Conservation (phyloP, 2,888 invertebrate species). For the Reticulitermes lucifugus region DNA sequence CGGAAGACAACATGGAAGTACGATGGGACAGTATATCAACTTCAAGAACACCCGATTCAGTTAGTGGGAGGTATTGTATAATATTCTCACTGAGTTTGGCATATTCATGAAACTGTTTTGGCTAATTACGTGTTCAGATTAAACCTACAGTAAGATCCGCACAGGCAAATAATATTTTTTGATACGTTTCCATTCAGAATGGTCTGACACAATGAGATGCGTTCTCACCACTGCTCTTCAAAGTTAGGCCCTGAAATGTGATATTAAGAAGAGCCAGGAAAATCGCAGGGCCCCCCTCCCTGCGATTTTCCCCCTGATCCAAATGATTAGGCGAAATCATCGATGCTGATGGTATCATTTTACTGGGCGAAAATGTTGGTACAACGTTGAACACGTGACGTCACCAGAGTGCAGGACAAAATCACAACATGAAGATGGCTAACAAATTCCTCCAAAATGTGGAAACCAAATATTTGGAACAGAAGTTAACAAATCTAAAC, state of each 20-base stretch:
- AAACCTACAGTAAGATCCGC: background rate
- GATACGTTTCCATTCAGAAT: background rate
- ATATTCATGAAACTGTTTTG: background rate
- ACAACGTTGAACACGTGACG: background rate
- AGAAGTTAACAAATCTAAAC: too few relatives aligned
- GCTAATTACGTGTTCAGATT: background rate
- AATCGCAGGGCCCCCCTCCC: background rate
- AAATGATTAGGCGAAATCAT: background rate
- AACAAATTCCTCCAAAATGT: too few relatives aligned
- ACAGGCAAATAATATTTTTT: background rate
- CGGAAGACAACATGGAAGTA: background rate
- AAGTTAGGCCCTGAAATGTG: background rate
- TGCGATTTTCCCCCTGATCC: too few relatives aligned
- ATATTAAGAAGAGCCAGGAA: background rate
- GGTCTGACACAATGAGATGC: slow-evolving; percentile 6
- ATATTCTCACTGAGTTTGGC: too few relatives aligned
- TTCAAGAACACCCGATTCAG: background rate
- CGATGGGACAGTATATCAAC: background rate
- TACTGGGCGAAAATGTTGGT: background rate
- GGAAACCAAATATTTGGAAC: too few relatives aligned
- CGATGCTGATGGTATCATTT: background rate
- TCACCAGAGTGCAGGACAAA: too few relatives aligned
- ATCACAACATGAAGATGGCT: too few relatives aligned
- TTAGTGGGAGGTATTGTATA: background rate
- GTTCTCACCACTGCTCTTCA: background rate